phyloP scores from a whole-genome alignment of 37 sponge, comb jelly and placozoan genomes.

The Petrosia ficiformis region DNA sequence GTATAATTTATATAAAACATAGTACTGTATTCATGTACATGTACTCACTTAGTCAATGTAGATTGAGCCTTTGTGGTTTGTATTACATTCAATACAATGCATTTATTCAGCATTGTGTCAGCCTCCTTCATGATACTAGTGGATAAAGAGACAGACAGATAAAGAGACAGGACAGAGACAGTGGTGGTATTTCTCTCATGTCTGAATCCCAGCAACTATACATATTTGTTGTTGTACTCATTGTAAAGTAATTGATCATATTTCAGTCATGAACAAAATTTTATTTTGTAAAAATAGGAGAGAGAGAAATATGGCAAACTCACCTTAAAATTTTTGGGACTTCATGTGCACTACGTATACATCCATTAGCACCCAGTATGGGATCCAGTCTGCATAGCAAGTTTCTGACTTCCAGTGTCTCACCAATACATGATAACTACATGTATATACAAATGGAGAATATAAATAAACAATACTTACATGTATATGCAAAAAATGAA shows the following conservation, averaged over 20 bases:
- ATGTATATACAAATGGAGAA: too few relatives aligned
- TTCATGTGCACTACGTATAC: conserved; percentile 61
- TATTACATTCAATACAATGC: conserved; percentile 62
- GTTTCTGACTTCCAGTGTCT: too few relatives aligned
- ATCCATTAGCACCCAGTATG: conserved; percentile 48
- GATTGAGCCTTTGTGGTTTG: conserved; percentile 61
- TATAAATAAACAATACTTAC: too few relatives aligned
- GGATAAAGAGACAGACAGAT: not conserved
- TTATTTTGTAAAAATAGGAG: not conserved
- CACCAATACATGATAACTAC: too few relatives aligned
- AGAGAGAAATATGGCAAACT: too few relatives aligned
- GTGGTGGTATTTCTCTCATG: too few relatives aligned
- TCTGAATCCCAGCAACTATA: too few relatives aligned
- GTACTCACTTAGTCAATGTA: conserved; percentile 57
- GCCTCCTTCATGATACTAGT: conserved; percentile 63
- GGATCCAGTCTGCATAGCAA: conserved; percentile 42
- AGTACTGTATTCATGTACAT: not conserved
- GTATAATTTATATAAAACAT: too few relatives aligned
- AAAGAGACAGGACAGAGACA: not conserved
- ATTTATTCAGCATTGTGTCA: conserved; percentile 30
- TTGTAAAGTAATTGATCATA: too few relatives aligned
- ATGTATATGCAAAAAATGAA: too few relatives aligned
- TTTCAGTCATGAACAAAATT: not conserved
- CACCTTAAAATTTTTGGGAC: conserved; percentile 50
- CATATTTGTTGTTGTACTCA: too few relatives aligned